Evolutionary conservation across 2,797 vertebrate genomes (phyloP), one percentile per base, ranked within the genome.

Genomic region (Sternotherus odoratus): DNA sequence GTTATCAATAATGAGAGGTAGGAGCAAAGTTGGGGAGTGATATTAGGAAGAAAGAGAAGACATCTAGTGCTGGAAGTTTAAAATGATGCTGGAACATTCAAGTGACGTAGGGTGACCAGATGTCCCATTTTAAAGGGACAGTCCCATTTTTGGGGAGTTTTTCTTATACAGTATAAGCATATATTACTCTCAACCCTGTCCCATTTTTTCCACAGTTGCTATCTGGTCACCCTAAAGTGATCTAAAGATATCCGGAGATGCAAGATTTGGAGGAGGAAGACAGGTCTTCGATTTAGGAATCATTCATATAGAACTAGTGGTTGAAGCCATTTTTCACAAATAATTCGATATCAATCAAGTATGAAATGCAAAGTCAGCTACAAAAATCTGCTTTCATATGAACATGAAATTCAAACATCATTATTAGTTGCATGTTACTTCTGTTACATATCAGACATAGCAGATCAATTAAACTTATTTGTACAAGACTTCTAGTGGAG

Each of bases 401-500:
- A 43, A 28, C 43, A 66, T 1, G 12, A 54, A 72, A 77, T 48
- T 82, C 77, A 56, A 74, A 51, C 28, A 33, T 46, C 83, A 23
- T 2, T 2, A 36, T 75, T 6, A 49, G 51, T 54, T 0, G 1
- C 5, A 4, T 7, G n/a, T 19, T 33, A 57, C n/a, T 77, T 57
- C 63, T 83, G 88, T 28, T 5, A 4, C n/a, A n/a, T n/a, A n/a
- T n/a, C n/a, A n/a, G n/a, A 60, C 33, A 77, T 2, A 57, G 2
- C 33, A n/a, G 19, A 80, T 51, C 16, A 36, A 56, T 54, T 83
- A 48, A 19, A 17, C 0, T 54, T 43, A 36, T 6, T 0, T 17
- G 30, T 77, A 28, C 1, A 8, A 6, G 33, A 54, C 33, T 50
- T 83, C 24, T 21, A 82, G 82, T 26, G 80, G 12, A 43, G 12